Base-by-base conservation (phyloP, 2,888 invertebrate species). In the Perdita meconis region DNA sequence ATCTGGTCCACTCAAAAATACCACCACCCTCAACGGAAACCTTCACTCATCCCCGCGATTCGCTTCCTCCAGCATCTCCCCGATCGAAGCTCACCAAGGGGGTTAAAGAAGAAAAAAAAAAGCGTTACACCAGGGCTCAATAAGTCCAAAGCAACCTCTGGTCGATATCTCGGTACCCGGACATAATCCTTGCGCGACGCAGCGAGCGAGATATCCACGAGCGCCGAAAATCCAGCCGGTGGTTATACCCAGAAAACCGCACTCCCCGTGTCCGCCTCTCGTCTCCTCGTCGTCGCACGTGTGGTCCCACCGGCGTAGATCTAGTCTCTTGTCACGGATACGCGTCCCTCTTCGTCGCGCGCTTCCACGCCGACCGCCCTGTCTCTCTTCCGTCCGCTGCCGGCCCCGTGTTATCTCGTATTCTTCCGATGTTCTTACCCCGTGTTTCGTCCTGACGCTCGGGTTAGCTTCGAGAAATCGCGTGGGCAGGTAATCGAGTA, bases 291-390 rank as follows among this genome's bases (percentile, higher is more conserved):
- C 74, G 78, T 86, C 83, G 82, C 84, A 77, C 76, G 85, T 85
- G 85, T 85, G 85, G 85, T 85, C 85, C 82, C 57, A 65, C 74
- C 85, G 80, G 84, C 84, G 87, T 84, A 85, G 88, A 87, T 85
- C 89, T 89, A 89, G 89, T 89, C 87, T 88, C 89, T 88, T 90
- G 90, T 90, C 90, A 89, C 83, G 89, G 88, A 89, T 89, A 88
- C 83, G 83, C 85, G 76, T 68, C 57, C 66, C 69, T 85, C 81
- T 71, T 69, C 77, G 55, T 73, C 65, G 60, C 77, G 56, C 82
- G 34, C 40, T 57, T 26, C 42, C 19, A 42, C 1, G 13, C 68
- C 44, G 22, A 40, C 57, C 38, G 5, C 51, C 38, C 61, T 47
- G 47, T 70, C 80, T 68, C 53, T 19, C 47, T 74, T 67, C 71